Percentiles rank a stretch among this genome's conserved stretches.
phyloP scores from a whole-genome alignment of 2,888 invertebrate genomes.

The Cenopis cana region DNA sequence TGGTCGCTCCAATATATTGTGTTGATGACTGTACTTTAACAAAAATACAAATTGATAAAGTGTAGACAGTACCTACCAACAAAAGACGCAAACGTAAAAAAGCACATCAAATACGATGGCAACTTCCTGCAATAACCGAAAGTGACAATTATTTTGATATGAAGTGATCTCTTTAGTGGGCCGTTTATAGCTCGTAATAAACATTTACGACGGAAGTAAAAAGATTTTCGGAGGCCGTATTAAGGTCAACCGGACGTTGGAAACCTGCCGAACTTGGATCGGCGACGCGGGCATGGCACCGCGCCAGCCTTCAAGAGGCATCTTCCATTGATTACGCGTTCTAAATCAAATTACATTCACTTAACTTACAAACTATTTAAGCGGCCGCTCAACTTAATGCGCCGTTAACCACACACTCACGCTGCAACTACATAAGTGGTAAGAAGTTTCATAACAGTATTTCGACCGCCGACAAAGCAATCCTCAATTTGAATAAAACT shows the following conservation, averaged over 20 bases:
- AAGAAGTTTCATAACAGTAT: background rate
- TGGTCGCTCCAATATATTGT: background rate
- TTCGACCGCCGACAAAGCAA: background rate
- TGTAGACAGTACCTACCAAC: too few species aligned
- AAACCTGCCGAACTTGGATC: constrained; percentile 72
- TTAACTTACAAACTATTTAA: background rate
- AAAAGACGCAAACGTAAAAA: background rate
- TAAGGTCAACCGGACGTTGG: constrained; percentile 73
- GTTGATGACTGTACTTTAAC: background rate
- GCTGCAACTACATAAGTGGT: background rate
- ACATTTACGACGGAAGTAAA: constrained; percentile 70
- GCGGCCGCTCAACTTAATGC: background rate
- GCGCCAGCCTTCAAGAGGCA: constrained; percentile 60
- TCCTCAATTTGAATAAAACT: background rate
- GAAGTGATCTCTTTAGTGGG: constrained; percentile 67
- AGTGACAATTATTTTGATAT: constrained; percentile 68
- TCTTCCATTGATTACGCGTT: constrained; percentile 57
- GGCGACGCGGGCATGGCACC: constrained; percentile 62
- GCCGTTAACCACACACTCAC: background rate
- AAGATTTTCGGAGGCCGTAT: constrained; percentile 67
- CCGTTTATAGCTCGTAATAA: constrained; percentile 69
- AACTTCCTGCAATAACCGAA: constrained; percentile 52
- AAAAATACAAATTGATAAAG: background rate
- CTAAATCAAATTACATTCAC: constrained; percentile 40
- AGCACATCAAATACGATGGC: background rate